These are phyloP conservation scores for Carollia perspicillata DNA, from an alignment of 2,113 vertebrate genomes.

Conservation along the genomic window DNA sequence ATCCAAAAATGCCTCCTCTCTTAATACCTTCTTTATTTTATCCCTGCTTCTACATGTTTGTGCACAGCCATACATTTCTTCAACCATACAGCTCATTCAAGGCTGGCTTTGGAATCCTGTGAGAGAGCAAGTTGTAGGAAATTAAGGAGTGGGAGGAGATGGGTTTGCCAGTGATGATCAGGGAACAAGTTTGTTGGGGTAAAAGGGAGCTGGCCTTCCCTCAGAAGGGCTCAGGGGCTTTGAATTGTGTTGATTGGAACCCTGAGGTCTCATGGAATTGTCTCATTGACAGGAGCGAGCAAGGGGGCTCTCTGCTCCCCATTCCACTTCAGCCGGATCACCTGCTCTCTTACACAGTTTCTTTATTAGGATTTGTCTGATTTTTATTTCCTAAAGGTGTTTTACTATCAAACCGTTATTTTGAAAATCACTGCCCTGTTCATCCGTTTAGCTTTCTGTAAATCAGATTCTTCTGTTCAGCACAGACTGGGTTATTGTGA, in stretches of 20 bases:
- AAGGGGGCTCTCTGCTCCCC: rapidly evolving
- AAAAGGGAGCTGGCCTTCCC: background rate
- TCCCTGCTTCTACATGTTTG: background rate
- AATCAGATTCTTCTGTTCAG: background rate
- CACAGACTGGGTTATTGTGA: background rate
- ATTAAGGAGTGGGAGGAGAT: background rate
- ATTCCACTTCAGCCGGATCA: background rate
- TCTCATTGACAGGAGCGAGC: background rate
- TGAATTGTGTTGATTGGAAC: background rate
- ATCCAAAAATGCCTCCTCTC: background rate
- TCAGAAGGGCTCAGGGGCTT: background rate
- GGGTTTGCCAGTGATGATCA: background rate
- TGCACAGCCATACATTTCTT: background rate
- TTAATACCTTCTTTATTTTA: background rate
- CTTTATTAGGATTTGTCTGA: background rate
- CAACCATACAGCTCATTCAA: background rate
- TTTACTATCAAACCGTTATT: background rate
- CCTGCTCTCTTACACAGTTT: background rate
- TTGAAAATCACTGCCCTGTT: background rate
- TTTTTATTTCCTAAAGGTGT: background rate
- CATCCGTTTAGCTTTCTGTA: background rate
- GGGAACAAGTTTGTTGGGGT: background rate
- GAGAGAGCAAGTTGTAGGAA: background rate
- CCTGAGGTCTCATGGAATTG: background rate
- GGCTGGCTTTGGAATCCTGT: background rate